phyloP scores from a whole-genome alignment of 92 coral and sea anemone species.

The Desmophyllum pertusum region DNA sequence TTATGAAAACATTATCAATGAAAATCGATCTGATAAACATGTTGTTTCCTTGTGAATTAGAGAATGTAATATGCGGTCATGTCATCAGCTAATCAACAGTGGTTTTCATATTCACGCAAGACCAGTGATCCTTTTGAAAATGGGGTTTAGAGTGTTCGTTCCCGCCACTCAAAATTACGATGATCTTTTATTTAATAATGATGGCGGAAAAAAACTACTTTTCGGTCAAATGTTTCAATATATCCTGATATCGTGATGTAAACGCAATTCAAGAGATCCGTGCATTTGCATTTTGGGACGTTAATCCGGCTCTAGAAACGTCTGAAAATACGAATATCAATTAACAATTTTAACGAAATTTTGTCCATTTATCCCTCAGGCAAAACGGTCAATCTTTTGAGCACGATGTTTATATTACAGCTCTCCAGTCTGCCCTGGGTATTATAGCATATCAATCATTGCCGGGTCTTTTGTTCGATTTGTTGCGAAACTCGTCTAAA shows the following conservation, averaged over 20 bases:
- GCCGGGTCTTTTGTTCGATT: not conserved
- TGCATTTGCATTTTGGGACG: too few species aligned
- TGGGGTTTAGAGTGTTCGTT: not conserved
- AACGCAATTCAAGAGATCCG: too few species aligned
- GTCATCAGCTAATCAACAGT: not conserved
- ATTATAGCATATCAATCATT: not conserved
- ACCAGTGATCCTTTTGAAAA: not conserved
- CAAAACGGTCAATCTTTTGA: not conserved
- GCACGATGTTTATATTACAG: too few species aligned
- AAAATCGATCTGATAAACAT: constrained; percentile 10
- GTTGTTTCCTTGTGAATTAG: not conserved
- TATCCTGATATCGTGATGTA: too few species aligned
- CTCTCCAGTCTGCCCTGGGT: too few species aligned
- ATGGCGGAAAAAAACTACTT: not conserved
- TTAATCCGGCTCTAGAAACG: not conserved
- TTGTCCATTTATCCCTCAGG: not conserved
- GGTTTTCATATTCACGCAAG: not conserved
- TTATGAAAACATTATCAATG: not conserved
- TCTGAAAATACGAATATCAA: not conserved
- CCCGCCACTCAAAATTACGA: not conserved
- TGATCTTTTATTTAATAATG: not conserved
- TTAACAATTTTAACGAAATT: not conserved
- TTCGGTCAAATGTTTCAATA: not conserved
- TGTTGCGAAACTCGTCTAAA: not conserved
- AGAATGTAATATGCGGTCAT: not conserved